Evolutionary conservation across 2,888 invertebrate species (phyloP).

Genomic region (Lycia hirtaria): DNA sequence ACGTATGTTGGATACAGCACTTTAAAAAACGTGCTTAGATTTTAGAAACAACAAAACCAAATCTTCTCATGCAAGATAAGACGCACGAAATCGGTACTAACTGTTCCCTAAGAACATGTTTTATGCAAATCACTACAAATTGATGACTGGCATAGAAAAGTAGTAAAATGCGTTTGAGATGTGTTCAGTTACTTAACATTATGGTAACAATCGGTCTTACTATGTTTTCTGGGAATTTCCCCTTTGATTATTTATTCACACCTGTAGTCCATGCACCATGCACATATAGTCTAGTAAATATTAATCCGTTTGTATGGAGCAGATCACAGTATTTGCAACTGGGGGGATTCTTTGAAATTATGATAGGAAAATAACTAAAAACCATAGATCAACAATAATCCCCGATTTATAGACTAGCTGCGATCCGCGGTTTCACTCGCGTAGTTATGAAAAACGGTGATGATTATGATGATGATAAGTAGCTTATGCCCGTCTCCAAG

Average conservation of each 20-base stretch:
- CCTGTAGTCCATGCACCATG: no score
- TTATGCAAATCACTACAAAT: constrained; percentile 30
- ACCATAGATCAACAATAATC: no score
- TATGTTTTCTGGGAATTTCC: neutral
- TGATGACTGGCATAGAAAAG: constrained; percentile 17
- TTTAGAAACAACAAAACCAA: constrained; percentile 44
- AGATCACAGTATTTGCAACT: no score
- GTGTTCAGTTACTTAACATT: neutral
- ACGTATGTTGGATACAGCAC: constrained; percentile 54
- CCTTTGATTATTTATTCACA: neutral
- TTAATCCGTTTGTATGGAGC: no score
- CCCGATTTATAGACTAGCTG: no score
- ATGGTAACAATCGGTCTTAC: neutral
- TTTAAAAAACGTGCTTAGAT: constrained; percentile 55
- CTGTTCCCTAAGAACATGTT: constrained; percentile 26
- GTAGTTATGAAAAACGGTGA: no score
- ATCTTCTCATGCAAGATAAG: constrained; percentile 37
- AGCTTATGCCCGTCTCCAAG: no score
- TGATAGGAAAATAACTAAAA: no score
- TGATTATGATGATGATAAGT: no score
- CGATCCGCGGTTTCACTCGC: no score
- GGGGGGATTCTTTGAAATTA: no score
- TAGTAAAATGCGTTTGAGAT: constrained; percentile 9
- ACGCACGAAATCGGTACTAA: constrained; percentile 5
- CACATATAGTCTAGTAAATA: no score